These are phyloP conservation scores for Falcunculus frontatus DNA, from an alignment of 2,113 vertebrate genomes.

Conservation along the genomic window DNA sequence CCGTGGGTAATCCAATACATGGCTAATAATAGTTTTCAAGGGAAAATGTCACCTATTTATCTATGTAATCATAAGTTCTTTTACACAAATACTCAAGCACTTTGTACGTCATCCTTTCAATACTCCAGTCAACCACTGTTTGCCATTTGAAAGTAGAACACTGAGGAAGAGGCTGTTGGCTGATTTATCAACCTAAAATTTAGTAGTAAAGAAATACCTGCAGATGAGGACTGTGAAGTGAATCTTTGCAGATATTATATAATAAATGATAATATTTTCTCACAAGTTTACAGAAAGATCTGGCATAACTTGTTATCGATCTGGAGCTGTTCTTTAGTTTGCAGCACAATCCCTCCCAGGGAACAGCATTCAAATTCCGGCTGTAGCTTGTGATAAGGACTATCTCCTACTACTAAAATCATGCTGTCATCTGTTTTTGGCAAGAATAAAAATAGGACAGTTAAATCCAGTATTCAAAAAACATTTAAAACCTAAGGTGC, in stretches of 20 bases:
- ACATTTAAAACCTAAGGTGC: fast-evolving
- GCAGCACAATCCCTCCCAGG: background rate
- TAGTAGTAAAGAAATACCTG: background rate
- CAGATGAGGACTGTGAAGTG: background rate
- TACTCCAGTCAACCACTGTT: background rate
- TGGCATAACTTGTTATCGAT: background rate
- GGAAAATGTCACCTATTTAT: background rate
- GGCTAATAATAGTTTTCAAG: background rate
- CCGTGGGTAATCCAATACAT: too few relatives aligned
- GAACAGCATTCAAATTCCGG: background rate
- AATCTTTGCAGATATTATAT: background rate
- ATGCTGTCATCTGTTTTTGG: background rate
- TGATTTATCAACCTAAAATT: background rate
- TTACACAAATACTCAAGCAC: background rate
- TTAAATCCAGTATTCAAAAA: background rate
- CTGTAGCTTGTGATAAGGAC: background rate
- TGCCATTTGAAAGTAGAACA: background rate
- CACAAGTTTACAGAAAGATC: background rate
- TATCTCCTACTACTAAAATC: background rate
- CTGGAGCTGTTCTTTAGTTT: background rate
- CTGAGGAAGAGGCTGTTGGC: background rate
- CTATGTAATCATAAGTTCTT: background rate
- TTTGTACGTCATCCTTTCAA: background rate
- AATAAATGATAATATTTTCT: background rate
- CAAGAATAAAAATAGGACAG: background rate